These are phyloP conservation scores for Catharus fuscescens DNA, from an alignment of 2,113 vertebrate genomes.

Conservation along the genomic window DNA sequence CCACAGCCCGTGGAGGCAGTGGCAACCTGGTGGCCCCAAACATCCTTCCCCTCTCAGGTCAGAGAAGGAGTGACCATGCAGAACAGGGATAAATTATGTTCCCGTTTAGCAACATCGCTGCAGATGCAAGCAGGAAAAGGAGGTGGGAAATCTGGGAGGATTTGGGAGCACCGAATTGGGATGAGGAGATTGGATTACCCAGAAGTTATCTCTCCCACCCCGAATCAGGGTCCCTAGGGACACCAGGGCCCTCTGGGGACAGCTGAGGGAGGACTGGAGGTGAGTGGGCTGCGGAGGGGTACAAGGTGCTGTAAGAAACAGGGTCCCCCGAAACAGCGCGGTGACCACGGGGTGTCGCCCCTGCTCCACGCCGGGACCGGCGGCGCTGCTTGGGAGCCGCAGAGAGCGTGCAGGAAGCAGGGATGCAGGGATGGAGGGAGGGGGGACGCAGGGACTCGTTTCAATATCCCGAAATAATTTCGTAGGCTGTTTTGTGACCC, in stretches of 20 bases:
- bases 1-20: neutral
- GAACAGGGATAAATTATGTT: neutral
- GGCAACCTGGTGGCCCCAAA: neutral
- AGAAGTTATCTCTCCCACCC: neutral
- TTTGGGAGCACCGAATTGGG: neutral
- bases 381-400: neutral
- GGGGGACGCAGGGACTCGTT: neutral
- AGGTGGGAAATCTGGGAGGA: neutral
- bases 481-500: neutral
- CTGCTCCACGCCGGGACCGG: neutral
- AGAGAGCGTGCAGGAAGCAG: neutral
- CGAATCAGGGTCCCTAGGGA: neutral
- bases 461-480: neutral
- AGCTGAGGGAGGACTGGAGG: fast-evolving
- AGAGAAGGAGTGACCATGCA: neutral
- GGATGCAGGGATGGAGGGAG: neutral
- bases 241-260: neutral
- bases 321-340: no score
- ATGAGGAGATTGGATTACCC: neutral
- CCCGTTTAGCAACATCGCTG: neutral
- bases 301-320: fast-evolving
- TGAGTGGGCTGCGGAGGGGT: fast-evolving
- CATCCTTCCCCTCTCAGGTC: neutral
- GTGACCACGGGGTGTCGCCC: conserved; percentile 39
- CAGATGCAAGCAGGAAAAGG: neutral